These are phyloP conservation scores for Halichoerus grypus DNA, from an alignment of 2,113 vertebrate genomes.

Conservation along the genomic window DNA sequence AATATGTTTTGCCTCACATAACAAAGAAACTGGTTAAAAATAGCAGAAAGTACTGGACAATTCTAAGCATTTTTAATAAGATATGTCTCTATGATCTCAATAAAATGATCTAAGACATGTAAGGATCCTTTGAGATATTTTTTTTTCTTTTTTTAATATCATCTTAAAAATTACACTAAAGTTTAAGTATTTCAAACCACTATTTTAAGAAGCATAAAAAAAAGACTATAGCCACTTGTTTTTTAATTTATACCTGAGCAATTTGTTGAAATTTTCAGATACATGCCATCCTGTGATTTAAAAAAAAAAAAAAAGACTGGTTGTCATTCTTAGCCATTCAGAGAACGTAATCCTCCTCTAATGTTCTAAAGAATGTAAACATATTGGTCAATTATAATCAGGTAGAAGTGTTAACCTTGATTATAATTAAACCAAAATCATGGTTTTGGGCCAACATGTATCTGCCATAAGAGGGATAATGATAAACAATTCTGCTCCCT, in stretches of 20 bases:
- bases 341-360: neutral
- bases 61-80: neutral
- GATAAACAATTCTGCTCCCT: conserved; percentile 10
- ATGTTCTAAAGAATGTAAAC: conserved; percentile 62
- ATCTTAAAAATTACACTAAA: conserved; percentile 13
- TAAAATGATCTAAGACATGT: conserved; percentile 50
- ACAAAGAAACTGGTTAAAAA: conserved; percentile 22
- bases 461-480: neutral
- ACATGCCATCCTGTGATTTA: neutral
- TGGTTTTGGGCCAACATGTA: neutral
- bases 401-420: conserved; percentile 26
- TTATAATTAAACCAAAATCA: conserved; percentile 54
- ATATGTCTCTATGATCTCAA: conserved; percentile 19
- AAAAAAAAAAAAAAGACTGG: neutral
- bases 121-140: neutral
- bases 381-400: conserved; percentile 35
- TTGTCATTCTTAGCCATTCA: neutral
- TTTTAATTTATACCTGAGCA: conserved; percentile 20
- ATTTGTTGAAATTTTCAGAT: conserved; percentile 58
- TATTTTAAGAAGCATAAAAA: neutral
- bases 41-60: neutral
- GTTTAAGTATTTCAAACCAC: conserved; percentile 42
- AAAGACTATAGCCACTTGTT: neutral
- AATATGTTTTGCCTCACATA: neutral
- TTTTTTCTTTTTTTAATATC: neutral